Evolutionary conservation across 2,888 invertebrate species (phyloP), one percentile per base, ranked within the genome.

Genomic region (Strigamia crassipes): DNA sequence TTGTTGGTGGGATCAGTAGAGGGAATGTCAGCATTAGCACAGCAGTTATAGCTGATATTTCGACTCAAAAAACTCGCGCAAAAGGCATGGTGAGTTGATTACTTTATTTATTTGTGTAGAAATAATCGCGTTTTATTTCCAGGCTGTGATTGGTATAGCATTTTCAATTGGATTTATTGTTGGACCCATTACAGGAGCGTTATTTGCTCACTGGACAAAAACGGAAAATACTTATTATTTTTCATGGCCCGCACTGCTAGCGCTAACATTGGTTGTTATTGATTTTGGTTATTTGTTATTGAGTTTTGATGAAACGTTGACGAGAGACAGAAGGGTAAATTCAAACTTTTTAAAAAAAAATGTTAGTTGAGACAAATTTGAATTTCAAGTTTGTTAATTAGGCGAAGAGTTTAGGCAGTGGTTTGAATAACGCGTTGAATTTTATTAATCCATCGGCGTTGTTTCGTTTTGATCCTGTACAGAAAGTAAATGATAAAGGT

Each of bases 151-250:
- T 83, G 99, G 99, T 13, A 92, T 97, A 85, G 97, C 99, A 9
- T 99, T 99, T 89, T 98, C 98, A 1, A 89, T 99, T 83, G 99
- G 97, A n/a, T 99, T 99, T 89, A 94, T 98, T 85, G 89, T 97
- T 83, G 99, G 99, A 0, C 99, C 99, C 2, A 90, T 96, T 88
- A 95, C 98, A 84, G 99, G 99, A 31, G 98, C 97, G 5, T 90
- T 92, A 87, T 96, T 96, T 88, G 93, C 96, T 0, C 90, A 91
- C 85, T 91, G 90, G 88, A 85, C 91, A 4, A 91, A 91, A 86
- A 91, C 90, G 85, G 89, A 90, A 84, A 88, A 91, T 66, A 92
- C 92, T 78, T 56, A 91, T 56, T 95, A 96, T 94, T 96, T 93
- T 86, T 90, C 94, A 84, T 89, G 92, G 42, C 96, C 97, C 0